These are phyloP conservation scores for Catostomus latipinnis DNA, from an alignment of 2,797 vertebrate genomes.

Conservation along the genomic window DNA sequence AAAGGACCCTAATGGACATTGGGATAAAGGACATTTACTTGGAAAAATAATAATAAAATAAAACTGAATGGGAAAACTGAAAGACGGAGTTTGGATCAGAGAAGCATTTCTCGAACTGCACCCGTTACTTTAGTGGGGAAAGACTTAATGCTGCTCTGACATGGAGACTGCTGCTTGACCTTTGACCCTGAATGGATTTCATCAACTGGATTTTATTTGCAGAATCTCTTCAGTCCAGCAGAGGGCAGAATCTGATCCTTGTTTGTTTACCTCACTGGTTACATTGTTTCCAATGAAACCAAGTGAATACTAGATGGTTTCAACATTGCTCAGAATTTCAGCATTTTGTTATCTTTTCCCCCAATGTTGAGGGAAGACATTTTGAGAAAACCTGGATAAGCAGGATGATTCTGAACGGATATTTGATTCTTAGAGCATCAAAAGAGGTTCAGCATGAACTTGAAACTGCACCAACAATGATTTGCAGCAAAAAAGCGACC, in stretches of 20 bases:
- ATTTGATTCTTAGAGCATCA: not conserved
- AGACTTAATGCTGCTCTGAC: not conserved
- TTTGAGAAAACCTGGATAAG: not conserved
- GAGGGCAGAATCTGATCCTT: constrained; percentile 5
- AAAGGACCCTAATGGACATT: no score
- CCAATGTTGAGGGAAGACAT: not conserved
- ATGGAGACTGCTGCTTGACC: not conserved
- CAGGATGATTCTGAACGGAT: not conserved
- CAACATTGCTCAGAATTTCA: not conserved
- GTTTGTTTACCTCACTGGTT: not conserved
- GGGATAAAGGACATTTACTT: not conserved
- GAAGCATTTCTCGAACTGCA: not conserved
- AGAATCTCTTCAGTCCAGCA: not conserved
- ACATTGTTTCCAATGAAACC: not conserved
- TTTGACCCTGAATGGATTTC: constrained; percentile 10
- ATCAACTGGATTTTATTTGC: not conserved
- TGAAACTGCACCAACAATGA: not conserved
- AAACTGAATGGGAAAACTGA: not conserved
- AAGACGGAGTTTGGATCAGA: not conserved
- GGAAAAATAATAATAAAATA: no score
- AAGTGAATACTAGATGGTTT: not conserved
- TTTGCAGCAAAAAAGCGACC: no score
- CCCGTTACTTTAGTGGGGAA: not conserved
- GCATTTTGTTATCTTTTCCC: not conserved
- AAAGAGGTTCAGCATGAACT: not conserved